Evolutionary conservation across 2,113 vertebrate species (phyloP).

Genomic region (Uria aalge): DNA sequence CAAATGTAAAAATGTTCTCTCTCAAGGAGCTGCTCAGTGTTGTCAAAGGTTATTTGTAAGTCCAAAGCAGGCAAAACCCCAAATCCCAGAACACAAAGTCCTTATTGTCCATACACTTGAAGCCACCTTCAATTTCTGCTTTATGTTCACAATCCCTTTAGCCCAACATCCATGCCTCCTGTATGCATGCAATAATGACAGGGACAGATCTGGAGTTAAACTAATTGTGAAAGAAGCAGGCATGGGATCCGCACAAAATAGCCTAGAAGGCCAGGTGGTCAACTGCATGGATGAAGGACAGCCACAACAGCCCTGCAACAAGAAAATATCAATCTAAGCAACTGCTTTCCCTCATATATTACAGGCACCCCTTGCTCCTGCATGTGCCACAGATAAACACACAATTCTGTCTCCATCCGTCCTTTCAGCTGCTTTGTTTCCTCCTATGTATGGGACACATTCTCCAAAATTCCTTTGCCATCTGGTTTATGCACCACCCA

Average conservation of each 20-base stretch:
- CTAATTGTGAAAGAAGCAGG: neutral
- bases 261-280: neutral
- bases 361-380: neutral
- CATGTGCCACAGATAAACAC: neutral
- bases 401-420: neutral
- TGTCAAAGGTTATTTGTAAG: neutral
- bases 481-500: neutral
- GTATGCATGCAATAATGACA: accelerated
- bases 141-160: neutral
- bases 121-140: neutral
- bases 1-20: neutral
- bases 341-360: neutral
- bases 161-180: neutral
- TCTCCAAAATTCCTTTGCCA: neutral
- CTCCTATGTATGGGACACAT: neutral
- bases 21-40: neutral
- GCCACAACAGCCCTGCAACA: accelerated
- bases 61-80: neutral
- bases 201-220: neutral
- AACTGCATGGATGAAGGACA: neutral
- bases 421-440: neutral
- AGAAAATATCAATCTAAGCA: neutral
- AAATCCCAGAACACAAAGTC: neutral
- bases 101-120: neutral
- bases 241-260: accelerated